Evolutionary conservation across 2,888 invertebrate species (phyloP).

Genomic region (Ommatoiulus sabulosus): DNA sequence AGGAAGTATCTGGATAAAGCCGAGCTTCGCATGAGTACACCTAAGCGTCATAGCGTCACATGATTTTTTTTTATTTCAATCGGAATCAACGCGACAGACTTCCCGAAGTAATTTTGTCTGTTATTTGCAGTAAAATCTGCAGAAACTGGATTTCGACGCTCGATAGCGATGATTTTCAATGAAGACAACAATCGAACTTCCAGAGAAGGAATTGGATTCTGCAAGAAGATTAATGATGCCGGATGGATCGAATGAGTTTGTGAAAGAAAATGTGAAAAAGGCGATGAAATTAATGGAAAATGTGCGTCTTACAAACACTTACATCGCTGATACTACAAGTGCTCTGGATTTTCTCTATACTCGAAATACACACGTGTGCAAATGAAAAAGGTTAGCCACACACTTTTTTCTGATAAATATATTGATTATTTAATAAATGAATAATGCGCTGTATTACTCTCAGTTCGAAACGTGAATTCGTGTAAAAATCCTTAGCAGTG

Average conservation of each 20-base stretch:
- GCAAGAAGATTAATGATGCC: slow-evolving; percentile 5
- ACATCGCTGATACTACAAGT: neutral
- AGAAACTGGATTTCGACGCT: neutral
- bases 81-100: neutral
- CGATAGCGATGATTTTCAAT: neutral
- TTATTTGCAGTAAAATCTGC: neutral
- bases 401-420: neutral
- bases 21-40: neutral
- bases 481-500: no score
- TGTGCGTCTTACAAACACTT: neutral
- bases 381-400: neutral
- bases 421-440: neutral
- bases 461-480: no score
- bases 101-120: neutral
- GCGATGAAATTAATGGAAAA: slow-evolving; percentile 23
- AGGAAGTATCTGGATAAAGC: slow-evolving; percentile 30
- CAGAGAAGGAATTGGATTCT: neutral
- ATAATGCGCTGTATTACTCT: no score
- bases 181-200: neutral
- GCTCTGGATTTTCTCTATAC: neutral
- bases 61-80: neutral
- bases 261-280: slow-evolving; percentile 6
- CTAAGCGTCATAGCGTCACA: slow-evolving; percentile 1
- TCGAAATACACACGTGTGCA: neutral
- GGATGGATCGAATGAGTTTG: neutral